These are phyloP conservation scores for Macrophya annulata DNA, from an alignment of 2,888 invertebrate genomes.

Conservation along the genomic window DNA sequence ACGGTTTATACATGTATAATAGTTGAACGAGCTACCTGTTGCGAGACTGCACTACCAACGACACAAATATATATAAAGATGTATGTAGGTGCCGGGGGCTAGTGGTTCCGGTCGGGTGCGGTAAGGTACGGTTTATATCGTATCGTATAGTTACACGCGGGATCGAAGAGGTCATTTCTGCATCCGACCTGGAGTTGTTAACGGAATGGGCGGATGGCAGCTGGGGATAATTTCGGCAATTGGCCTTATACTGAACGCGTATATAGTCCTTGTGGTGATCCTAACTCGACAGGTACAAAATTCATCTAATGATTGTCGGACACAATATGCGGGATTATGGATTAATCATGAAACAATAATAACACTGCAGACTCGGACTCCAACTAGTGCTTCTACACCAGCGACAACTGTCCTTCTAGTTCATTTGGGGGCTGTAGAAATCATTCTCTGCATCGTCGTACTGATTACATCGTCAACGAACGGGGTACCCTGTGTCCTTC, in stretches of 20 bases:
- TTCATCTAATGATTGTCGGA: too few species aligned
- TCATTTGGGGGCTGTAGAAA: slow-evolving; percentile 87
- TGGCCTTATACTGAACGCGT: slow-evolving; percentile 88
- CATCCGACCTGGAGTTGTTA: slow-evolving; percentile 74
- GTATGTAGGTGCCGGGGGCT: slow-evolving; percentile 19
- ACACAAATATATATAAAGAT: slow-evolving; percentile 15
- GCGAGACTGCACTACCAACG: background rate
- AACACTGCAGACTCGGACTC: slow-evolving; percentile 73
- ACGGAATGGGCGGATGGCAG: slow-evolving; percentile 84
- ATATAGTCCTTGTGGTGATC: slow-evolving; percentile 86
- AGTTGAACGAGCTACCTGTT: slow-evolving; percentile 17
- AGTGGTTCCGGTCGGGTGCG: background rate
- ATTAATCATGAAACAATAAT: background rate
- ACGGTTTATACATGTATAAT: too few species aligned
- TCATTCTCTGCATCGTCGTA: slow-evolving; percentile 84
- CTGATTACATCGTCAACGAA: slow-evolving; percentile 82
- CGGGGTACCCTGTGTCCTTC: slow-evolving; percentile 83
- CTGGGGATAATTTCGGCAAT: slow-evolving; percentile 86
- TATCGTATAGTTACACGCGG: background rate
- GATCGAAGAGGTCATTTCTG: background rate
- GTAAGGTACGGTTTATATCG: background rate
- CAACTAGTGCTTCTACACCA: slow-evolving; percentile 80
- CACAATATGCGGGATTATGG: too few species aligned
- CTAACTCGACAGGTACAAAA: slow-evolving; percentile 85
- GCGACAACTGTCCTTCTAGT: slow-evolving; percentile 88